Evolutionary conservation across 2,113 vertebrate genomes (phyloP).

Genomic region (Tiliqua scincoides): DNA sequence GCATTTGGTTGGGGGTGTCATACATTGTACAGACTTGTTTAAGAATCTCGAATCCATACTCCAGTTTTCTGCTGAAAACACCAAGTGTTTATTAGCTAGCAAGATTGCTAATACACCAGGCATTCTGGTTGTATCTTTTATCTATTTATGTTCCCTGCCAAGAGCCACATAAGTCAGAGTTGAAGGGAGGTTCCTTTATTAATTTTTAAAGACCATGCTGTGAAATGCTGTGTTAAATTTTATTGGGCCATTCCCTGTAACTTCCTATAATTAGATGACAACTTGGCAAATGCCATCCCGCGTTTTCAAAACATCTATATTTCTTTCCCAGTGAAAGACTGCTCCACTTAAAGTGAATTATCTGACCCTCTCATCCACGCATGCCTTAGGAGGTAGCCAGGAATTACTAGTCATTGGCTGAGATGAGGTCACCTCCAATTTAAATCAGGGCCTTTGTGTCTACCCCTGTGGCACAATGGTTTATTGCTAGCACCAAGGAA

Average conservation of each 20-base stretch:
- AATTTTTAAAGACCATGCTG: neutral
- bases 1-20: too few species aligned
- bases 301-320: slow-evolving; percentile 11
- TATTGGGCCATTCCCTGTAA: neutral
- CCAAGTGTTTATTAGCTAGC: neutral
- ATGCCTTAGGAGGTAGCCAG: neutral
- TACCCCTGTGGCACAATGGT: neutral
- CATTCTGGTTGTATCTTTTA: neutral
- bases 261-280: neutral
- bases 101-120: neutral
- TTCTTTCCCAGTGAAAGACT: slow-evolving; percentile 11
- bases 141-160: slow-evolving; percentile 3
- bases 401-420: slow-evolving; percentile 8
- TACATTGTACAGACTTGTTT: too few species aligned
- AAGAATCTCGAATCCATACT: neutral
- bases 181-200: neutral
- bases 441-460: slow-evolving; percentile 12
- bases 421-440: slow-evolving; percentile 14
- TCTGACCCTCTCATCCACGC: slow-evolving; percentile 8
- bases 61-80: neutral
- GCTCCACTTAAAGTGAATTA: slow-evolving; percentile 27
- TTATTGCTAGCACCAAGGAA: neutral
- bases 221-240: slow-evolving; percentile 40
- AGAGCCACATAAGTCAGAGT: neutral
- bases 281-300: neutral